Base-by-base conservation (phyloP, 2,113 vertebrate genomes). In the Lynx canadensis region DNA sequence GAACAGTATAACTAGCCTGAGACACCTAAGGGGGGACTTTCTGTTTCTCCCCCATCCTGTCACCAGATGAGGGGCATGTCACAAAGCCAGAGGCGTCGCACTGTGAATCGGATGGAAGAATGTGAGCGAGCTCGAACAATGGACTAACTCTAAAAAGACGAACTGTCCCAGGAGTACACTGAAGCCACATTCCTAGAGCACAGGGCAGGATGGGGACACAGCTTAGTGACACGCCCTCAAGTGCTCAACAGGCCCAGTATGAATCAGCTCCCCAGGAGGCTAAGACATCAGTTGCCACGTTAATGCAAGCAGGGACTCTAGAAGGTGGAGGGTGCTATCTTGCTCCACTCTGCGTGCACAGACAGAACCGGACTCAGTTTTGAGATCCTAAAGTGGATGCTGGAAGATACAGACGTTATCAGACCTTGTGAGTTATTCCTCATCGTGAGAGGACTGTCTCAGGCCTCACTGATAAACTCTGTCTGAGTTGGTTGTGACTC, bases 51-150 rank as follows among this genome's bases (percentile, higher is more conserved):
- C 21, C 15, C 45, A 74, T 5, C n/a, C 69, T 89, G 79, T 78
- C 86, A 60, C 19, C 36, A 55, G 45, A 36, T 5, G n/a, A 57
- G 29, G 50, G 60, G 21, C 25, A 7, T 16, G 41, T 38, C 76
- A 87, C 27, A 55, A 73, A 74, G 55, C 41, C 11, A 10, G 60
- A 48, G n/a, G 50, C 57, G 41, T 33, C 18, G 36, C 6, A 0
- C 15, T 16, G 7, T 4, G 27, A 48, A 68, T n/a, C 60, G 25
- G 36, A 86, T 21, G 19, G 50, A 31, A 29, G 55, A 48, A 29
- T 52, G 88, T n/a, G 8, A 19, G 63, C 0, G 0, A 57, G 14
- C 48, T 13, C 7, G 9, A 73, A 65, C 8, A 18, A 14, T 4
- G 15, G 15, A 8, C 36, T 68, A 27, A 41, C 38, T 85, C 73